A percentile compares a stretch with the other conserved stretches of the same genome.
Conservation (phyloP, 2,888 invertebrate species). For the Petrophora chlorosata region DNA sequence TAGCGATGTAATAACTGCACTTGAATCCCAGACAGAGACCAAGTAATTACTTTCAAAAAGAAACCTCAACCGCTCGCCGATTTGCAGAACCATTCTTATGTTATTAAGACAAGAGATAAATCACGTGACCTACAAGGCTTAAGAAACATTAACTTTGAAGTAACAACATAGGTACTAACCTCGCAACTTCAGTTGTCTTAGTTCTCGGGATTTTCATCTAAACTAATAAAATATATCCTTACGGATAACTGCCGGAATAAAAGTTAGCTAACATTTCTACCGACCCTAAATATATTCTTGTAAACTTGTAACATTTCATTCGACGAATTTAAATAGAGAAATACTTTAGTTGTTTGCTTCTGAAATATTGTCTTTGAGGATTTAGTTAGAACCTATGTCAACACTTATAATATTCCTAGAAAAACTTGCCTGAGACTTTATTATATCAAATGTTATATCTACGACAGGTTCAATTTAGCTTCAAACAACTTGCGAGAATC, state of each 20-base stretch:
- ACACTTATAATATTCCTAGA: neutral
- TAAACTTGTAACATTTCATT: neutral
- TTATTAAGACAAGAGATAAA: slow-evolving; percentile 19
- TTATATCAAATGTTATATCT: neutral
- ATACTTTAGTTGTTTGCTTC: neutral
- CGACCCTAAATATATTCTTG: slow-evolving; percentile 3
- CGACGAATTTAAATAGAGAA: neutral
- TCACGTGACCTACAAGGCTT: slow-evolving; percentile 18
- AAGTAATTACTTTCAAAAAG: slow-evolving; percentile 10
- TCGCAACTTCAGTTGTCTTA: slow-evolving; percentile 20
- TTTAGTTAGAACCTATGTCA: neutral
- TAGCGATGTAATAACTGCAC: slow-evolving; percentile 6
- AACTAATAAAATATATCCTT: slow-evolving; percentile 25
- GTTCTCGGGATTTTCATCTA: slow-evolving; percentile 24
- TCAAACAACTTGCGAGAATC: neutral
- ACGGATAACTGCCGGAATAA: slow-evolving; percentile 3
- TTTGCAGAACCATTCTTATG: slow-evolving; percentile 16
- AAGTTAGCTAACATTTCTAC: neutral
- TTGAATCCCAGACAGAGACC: neutral
- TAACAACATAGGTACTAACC: slow-evolving; percentile 20
- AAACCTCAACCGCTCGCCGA: slow-evolving; percentile 8
- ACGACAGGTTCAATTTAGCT: neutral
- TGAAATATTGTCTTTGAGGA: neutral
- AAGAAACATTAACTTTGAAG: slow-evolving; percentile 16
- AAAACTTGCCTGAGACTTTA: neutral